These are phyloP conservation scores for Zapornia atra DNA, from an alignment of 2,113 vertebrate species.

Conservation along the genomic window DNA sequence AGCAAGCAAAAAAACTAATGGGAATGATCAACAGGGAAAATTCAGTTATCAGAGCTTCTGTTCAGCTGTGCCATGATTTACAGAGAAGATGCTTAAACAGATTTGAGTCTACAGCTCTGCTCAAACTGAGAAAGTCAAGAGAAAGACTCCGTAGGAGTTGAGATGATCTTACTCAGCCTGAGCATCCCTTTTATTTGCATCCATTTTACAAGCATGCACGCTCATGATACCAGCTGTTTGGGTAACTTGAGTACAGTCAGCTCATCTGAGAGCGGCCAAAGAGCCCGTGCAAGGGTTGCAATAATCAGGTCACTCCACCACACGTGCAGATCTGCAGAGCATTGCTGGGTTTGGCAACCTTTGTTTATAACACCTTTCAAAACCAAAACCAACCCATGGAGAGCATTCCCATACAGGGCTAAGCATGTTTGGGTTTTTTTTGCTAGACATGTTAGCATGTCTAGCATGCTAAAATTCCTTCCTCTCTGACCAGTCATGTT, in stretches of 20 bases:
- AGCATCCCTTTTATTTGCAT: neutral
- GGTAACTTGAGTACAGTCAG: rapidly evolving
- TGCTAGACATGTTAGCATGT: too few species aligned
- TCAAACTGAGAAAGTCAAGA: neutral
- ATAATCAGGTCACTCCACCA: neutral
- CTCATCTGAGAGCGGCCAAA: neutral
- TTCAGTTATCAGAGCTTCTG: neutral
- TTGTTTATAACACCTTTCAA: neutral
- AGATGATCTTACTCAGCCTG: neutral
- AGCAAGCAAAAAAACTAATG: neutral
- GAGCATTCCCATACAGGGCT: neutral
- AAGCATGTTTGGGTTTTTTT: neutral
- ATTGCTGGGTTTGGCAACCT: neutral
- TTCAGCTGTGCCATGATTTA: neutral
- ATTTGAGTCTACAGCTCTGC: neutral
- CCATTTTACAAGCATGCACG: rapidly evolving
- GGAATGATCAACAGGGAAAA: neutral
- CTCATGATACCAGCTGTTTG: rapidly evolving
- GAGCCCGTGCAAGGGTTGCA: neutral
- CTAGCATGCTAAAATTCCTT: neutral
- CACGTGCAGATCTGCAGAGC: neutral
- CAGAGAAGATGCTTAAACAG: neutral
- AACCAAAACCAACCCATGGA: neutral
- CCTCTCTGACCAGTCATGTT: neutral
- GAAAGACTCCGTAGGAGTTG: neutral